phyloP scores from a whole-genome alignment of 1,140 invertebrate species.

The Medauroidea extradentata region DNA sequence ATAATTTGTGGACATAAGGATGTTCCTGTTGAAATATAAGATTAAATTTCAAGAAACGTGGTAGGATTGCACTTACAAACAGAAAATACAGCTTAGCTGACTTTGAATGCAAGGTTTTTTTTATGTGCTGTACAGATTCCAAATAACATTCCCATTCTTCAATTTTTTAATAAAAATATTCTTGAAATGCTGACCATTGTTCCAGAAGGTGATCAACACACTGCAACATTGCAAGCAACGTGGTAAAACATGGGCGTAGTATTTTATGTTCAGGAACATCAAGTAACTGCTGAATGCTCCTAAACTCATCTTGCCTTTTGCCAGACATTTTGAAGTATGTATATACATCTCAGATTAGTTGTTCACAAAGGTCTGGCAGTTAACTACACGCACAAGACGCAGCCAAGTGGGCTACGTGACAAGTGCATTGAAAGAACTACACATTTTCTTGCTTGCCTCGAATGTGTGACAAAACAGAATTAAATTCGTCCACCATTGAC shows the following conservation, averaged over 20 bases:
- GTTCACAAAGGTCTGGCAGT: conserved; percentile 4
- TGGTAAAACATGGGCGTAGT: conserved; percentile 2
- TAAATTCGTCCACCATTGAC: conserved; percentile 9
- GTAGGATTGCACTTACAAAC: background rate
- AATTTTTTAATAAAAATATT: conserved; percentile 3
- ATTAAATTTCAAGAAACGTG: no score
- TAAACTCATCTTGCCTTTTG: conserved; percentile 11
- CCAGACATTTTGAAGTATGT: conserved; percentile 5
- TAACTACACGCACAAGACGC: conserved; percentile 7
- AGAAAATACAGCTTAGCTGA: conserved; percentile 1
- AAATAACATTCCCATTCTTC: background rate
- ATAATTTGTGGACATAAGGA: background rate
- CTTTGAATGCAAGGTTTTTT: background rate
- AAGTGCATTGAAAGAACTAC: conserved; percentile 12
- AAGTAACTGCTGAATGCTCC: conserved; percentile 8
- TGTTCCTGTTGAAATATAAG: background rate
- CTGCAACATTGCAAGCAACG: background rate
- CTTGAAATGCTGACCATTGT: background rate
- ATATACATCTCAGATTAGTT: conserved; percentile 6
- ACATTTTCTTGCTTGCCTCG: conserved; percentile 1
- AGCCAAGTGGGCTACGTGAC: conserved; percentile 15
- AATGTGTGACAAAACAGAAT: conserved; percentile 8
- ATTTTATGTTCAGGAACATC: conserved; percentile 13
- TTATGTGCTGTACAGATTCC: background rate
- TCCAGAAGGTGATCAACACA: background rate